Evolutionary conservation across 2,888 invertebrate genomes (phyloP).

Genomic region (Heliconius erato): DNA sequence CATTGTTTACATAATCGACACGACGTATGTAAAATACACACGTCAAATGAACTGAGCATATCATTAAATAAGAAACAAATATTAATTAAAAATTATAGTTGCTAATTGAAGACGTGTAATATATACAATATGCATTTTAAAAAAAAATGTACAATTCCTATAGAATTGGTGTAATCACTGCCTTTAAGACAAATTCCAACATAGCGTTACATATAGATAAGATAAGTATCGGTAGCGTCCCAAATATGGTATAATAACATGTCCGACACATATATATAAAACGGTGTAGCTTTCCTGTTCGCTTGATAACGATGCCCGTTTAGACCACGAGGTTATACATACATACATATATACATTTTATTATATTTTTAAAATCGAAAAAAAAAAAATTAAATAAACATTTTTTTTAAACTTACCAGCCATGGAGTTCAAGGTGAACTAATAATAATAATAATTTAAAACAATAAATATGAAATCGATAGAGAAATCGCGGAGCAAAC

Average conservation of each 20-base stretch:
- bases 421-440: conserved; percentile 78
- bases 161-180: conserved; percentile 60
- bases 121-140: conserved; percentile 26
- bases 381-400: conserved; percentile 29
- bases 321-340: not conserved
- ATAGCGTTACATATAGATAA: conserved; percentile 63
- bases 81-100: not conserved
- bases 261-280: conserved; percentile 46
- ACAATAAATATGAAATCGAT: conserved; percentile 71
- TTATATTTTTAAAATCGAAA: not conserved
- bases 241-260: conserved; percentile 51
- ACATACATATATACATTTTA: not conserved
- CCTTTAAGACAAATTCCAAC: conserved; percentile 60
- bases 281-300: conserved; percentile 46
- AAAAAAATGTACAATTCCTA: conserved; percentile 70
- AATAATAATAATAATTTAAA: conserved; percentile 43
- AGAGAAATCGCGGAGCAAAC: conserved; percentile 75
- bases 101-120: not conserved
- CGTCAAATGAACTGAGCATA: not conserved
- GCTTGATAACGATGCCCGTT: conserved; percentile 38
- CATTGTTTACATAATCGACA: conserved; percentile 29
- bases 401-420: conserved; percentile 71
- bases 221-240: conserved; percentile 64
- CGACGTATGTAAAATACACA: conserved; percentile 17
- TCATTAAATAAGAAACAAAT: not conserved